Evolutionary conservation across 2,113 vertebrate genomes (phyloP), one percentile per base, ranked within the genome.

Genomic region (Crotalus horridus): DNA sequence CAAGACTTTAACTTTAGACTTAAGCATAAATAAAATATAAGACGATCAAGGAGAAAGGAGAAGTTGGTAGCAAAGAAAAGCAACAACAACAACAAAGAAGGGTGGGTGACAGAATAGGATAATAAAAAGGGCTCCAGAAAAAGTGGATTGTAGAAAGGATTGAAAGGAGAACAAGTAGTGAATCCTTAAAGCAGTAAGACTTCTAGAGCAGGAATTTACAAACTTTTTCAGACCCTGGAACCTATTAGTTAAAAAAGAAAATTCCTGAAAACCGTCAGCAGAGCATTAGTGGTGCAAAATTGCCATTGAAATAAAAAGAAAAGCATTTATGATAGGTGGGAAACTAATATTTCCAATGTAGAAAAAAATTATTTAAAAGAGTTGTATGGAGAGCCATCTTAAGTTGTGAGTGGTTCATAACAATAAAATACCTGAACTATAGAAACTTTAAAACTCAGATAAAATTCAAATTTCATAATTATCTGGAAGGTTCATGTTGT

Each of bases 11-110:
- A 92, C 26, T 55, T 58, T 46, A 92, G 46, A 87, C 56, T 64
- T 87, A 59, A 48, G 89, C 59, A 93, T 90, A 43, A 85, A 53
- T 81, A 81, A 92, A 74, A 74, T n/a, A 46, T 51, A 61, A 87
- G 43, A 87, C 26, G 9, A 90, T 4, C 61, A 56, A 53, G n/a
- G 51, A 20, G 23, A 81, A n/a, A 46, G 56, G 24, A 43, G 26
- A 43, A 88, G 51, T 90, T 59, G 55, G 43, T 87, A 87, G 58
- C 54, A 59, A 64, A 11, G 13, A 81, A 53, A 61, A 87, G 23
- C 56, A 51, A 9, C 48, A 51, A 51, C 48, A 51, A 51, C 48
- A 51, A 10, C 48, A 9, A 51, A 12, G 48, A 58, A 8, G 46
- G 12, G 8, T 56, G 59, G 8, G 54, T 54, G 24, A 61, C 48